These are phyloP conservation scores for Carassius auratus DNA, from an alignment of 2,113 vertebrate species.

Conservation along the genomic window DNA sequence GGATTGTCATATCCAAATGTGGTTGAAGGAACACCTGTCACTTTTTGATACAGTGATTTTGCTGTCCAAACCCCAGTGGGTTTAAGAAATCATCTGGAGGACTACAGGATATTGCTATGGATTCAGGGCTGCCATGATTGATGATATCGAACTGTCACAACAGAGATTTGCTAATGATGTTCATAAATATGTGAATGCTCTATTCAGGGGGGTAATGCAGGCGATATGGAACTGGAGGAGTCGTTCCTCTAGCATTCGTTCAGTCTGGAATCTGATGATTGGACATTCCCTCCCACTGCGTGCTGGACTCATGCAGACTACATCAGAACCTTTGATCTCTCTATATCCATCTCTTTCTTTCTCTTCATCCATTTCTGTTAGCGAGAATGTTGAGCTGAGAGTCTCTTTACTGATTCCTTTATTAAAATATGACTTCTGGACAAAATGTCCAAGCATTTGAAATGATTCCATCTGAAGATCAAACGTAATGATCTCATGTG, in stretches of 20 bases:
- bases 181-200: constrained; percentile 11
- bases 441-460: not conserved
- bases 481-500: not conserved
- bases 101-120: not conserved
- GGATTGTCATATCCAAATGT: not conserved
- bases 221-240: not conserved
- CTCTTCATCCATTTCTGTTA: not conserved
- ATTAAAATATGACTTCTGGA: constrained; percentile 10
- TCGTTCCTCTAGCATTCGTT: not conserved
- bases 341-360: constrained; percentile 6
- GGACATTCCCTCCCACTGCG: constrained; percentile 2
- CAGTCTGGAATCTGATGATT: constrained; percentile 13
- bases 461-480: not conserved
- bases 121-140: constrained; percentile 3
- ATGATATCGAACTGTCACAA: not conserved
- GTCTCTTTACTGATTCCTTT: not conserved
- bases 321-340: constrained; percentile 29
- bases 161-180: not conserved
- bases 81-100: not conserved
- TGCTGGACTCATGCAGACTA: not conserved
- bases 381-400: not conserved
- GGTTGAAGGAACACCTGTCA: not conserved
- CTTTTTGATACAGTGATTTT: not conserved
- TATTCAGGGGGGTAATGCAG: not conserved
- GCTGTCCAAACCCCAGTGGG: not conserved